These are phyloP conservation scores for Rhizomys pruinosus DNA, from an alignment of 2,113 vertebrate genomes.

Conservation along the genomic window DNA sequence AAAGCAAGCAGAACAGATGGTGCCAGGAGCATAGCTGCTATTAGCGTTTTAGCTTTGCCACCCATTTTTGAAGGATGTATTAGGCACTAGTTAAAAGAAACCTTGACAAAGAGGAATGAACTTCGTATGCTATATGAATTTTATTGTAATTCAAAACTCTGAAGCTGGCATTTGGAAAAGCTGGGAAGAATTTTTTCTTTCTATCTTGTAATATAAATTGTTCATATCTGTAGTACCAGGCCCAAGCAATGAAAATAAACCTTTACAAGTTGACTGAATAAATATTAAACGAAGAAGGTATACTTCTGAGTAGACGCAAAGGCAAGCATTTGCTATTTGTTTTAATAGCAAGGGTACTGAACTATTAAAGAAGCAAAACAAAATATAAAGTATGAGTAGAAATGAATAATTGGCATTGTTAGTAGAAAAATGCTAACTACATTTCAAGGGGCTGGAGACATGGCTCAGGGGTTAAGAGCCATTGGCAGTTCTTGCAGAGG, in stretches of 20 bases:
- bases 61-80: slow-evolving; percentile 43
- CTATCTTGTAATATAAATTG: not conserved
- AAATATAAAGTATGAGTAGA: not conserved
- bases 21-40: not conserved
- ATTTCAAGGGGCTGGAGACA: not conserved
- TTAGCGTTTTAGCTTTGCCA: not conserved
- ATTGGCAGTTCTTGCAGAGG: no score
- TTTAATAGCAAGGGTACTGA: not conserved
- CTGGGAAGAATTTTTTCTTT: not conserved
- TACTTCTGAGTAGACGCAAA: not conserved
- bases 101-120: not conserved
- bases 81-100: slow-evolving; percentile 42
- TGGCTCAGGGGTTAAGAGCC: no score
- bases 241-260: not conserved
- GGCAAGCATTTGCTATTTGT: not conserved
- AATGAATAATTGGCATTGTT: not conserved
- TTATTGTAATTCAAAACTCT: slow-evolving; percentile 20
- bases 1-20: slow-evolving; percentile 8
- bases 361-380: not conserved
- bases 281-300: not conserved
- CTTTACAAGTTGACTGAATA: not conserved
- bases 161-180: slow-evolving; percentile 21
- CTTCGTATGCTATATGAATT: slow-evolving; percentile 5
- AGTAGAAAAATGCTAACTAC: not conserved
- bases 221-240: not conserved